Percentiles rank a stretch among this genome's conserved stretches.
Evolutionary conservation across 2,888 invertebrate species (phyloP).

Genomic region (Choreutis nemorana): DNA sequence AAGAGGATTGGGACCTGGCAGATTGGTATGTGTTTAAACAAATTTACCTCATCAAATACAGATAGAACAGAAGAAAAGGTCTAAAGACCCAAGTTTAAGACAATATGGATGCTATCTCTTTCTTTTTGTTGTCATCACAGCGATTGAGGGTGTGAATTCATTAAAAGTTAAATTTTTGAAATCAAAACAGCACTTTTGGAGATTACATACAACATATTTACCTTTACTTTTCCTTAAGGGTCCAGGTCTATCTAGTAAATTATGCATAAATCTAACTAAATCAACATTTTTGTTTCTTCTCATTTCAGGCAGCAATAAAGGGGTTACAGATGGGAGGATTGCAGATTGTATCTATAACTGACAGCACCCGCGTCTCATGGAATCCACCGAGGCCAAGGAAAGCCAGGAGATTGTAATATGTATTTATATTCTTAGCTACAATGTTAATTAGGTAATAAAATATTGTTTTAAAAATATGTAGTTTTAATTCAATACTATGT

Average conservation of each 20-base stretch:
- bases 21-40: conserved; percentile 74
- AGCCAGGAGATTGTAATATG: conserved; percentile 77
- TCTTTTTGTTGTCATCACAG: no score
- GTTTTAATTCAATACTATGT: conserved; percentile 3
- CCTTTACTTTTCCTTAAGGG: no score
- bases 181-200: no score
- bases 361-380: conserved; percentile 85
- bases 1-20: conserved; percentile 86
- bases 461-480: conserved; percentile 10
- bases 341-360: conserved; percentile 92
- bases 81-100: no score
- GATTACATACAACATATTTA: no score
- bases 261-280: no score
- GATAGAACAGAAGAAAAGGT: no score
- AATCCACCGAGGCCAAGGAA: conserved; percentile 85
- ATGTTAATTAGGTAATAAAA: conserved; percentile 3
- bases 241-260: no score
- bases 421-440: conserved; percentile 6
- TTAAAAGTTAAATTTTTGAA: no score
- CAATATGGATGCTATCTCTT: no score
- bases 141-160: no score
- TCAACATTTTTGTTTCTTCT: conserved; percentile 10
- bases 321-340: conserved; percentile 93
- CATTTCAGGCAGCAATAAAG: conserved; percentile 86
- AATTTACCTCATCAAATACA: not conserved